Evolutionary conservation across 2,797 vertebrate species (phyloP).

Genomic region (Leontocebus nigricollis): DNA sequence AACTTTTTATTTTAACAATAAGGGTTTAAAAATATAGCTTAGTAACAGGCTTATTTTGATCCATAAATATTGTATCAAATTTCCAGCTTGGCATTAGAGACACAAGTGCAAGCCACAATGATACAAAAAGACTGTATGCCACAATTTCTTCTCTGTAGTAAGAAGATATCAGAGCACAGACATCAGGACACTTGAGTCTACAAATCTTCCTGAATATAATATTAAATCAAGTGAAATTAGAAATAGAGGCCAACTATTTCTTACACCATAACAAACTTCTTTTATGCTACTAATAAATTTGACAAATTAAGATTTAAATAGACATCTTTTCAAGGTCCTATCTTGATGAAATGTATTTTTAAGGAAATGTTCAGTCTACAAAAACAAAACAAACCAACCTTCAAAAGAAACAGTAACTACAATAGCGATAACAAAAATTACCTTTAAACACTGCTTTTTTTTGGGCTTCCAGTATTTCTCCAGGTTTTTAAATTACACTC

Average conservation of each 20-base stretch:
- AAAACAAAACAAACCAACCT: slow-evolving; percentile 28
- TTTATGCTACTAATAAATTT: slow-evolving; percentile 1
- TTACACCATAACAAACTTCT: neutral
- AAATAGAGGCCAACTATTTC: neutral
- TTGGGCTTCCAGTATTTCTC: slow-evolving; percentile 64
- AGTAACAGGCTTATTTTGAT: slow-evolving; percentile 26
- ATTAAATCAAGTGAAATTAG: slow-evolving; percentile 10
- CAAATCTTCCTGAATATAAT: neutral
- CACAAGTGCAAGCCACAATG: neutral
- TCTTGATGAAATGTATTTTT: slow-evolving; percentile 37
- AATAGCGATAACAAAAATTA: slow-evolving; percentile 10
- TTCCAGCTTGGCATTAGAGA: neutral
- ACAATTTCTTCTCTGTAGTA: neutral
- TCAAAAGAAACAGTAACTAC: neutral
- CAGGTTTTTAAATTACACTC: slow-evolving; percentile 40
- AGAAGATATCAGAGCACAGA: neutral
- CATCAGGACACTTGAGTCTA: neutral
- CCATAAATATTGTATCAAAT: neutral
- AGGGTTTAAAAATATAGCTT: slow-evolving; percentile 47
- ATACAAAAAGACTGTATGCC: neutral
- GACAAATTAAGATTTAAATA: slow-evolving; percentile 23
- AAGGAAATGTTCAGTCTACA: slow-evolving; percentile 36
- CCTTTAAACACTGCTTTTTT: slow-evolving; percentile 69
- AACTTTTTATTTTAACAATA: neutral
- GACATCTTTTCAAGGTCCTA: neutral